These are phyloP conservation scores for Fopius arisanus DNA, from an alignment of 1,140 invertebrate species.

Conservation along the genomic window DNA sequence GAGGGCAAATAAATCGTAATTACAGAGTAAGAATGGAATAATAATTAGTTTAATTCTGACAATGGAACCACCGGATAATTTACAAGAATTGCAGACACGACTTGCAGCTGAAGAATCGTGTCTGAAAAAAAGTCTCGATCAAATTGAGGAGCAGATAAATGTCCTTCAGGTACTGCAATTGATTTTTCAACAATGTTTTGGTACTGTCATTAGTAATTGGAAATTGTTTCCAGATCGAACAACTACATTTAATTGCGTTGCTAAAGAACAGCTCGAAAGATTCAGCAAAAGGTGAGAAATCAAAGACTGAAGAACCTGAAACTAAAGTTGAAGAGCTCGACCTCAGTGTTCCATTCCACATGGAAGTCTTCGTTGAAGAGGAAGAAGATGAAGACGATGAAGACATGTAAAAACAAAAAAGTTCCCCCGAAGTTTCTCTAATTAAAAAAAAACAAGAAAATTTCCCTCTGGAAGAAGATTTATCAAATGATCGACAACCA, in stretches of 20 bases:
- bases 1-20: too few relatives aligned
- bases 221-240: background rate
- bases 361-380: background rate
- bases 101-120: slow-evolving; percentile 14
- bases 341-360: background rate
- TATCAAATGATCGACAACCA: too few relatives aligned
- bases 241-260: background rate
- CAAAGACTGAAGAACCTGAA: background rate
- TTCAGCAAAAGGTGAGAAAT: background rate
- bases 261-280: background rate
- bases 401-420: background rate
- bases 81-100: background rate
- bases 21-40: too few relatives aligned
- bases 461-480: too few relatives aligned
- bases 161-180: background rate
- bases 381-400: slow-evolving; percentile 19
- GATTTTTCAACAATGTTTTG: background rate
- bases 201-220: background rate
- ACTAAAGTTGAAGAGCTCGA: slow-evolving; percentile 9
- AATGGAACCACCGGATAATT: background rate
- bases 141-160: slow-evolving; percentile 12
- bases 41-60: too few relatives aligned
- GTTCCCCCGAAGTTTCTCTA: background rate
- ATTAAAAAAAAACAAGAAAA: too few relatives aligned
- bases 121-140: background rate